phyloP scores from a whole-genome alignment of 2,888 invertebrate species.

The Ypsolopha sequella region DNA sequence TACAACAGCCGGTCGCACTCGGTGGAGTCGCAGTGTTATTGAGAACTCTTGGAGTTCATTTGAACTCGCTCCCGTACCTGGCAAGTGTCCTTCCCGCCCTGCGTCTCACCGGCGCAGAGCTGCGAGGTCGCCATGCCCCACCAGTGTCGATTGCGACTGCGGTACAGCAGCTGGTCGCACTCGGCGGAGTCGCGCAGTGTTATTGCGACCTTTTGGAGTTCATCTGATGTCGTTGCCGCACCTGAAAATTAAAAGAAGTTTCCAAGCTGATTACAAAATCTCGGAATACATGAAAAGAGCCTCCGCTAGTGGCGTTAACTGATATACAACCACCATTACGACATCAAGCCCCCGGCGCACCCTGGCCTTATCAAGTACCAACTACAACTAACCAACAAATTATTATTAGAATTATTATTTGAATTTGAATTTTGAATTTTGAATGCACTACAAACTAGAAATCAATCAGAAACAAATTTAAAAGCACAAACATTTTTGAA shows the following conservation, averaged over 20 bases:
- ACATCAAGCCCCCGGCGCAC: no score
- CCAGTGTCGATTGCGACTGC: conserved; percentile 32
- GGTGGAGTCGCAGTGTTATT: background rate
- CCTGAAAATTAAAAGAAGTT: conserved; percentile 13
- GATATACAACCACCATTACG: no score
- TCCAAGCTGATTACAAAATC: no score
- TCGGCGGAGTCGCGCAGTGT: conserved; percentile 26
- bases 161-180: conserved; percentile 28
- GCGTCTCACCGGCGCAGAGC: conserved; percentile 53
- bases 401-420: no score
- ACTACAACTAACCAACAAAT: no score
- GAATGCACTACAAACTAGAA: no score
- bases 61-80: conserved; percentile 32
- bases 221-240: conserved; percentile 24
- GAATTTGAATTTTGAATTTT: no score
- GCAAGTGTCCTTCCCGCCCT: conserved; percentile 53
- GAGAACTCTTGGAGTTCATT: conserved; percentile 11
- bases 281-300: no score
- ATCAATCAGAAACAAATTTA: no score
- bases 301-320: no score
- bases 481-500: no score
- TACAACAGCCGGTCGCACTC: background rate
- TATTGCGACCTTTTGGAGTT: conserved; percentile 48
- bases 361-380: no score
- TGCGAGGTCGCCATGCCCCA: conserved; percentile 33